Percentiles rank a stretch among this genome's conserved stretches.
phyloP scores from a whole-genome alignment of 2,888 invertebrate species.

The Lasioglossum morio region DNA sequence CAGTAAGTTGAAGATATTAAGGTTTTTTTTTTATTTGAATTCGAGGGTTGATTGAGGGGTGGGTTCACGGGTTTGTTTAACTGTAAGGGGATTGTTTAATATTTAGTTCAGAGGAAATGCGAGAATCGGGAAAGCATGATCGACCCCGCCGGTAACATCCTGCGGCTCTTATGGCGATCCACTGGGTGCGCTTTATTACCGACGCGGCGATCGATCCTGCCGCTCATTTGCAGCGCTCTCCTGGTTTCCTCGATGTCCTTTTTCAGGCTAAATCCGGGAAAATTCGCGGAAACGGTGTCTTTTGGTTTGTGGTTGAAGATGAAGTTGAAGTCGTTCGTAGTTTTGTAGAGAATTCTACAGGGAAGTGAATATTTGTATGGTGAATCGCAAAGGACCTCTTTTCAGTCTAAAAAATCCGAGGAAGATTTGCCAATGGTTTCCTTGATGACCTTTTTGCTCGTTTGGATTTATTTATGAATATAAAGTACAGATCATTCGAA shows the following conservation, averaged over 20 bases:
- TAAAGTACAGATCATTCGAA: background rate
- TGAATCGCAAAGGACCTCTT: background rate
- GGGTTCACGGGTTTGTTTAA: background rate
- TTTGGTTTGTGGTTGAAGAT: background rate
- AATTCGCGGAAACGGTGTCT: background rate
- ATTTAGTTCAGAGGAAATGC: conserved; percentile 3
- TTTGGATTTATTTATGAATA: background rate
- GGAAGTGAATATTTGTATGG: background rate
- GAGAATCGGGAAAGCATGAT: conserved; percentile 38
- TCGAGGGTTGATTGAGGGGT: background rate
- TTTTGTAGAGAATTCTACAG: background rate
- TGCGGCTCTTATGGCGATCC: conserved; percentile 52
- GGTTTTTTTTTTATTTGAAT: background rate
- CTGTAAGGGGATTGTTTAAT: background rate
- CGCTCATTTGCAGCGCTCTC: conserved; percentile 50
- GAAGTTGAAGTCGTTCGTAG: background rate
- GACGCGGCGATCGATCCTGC: conserved; percentile 78
- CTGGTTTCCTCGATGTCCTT: conserved; percentile 15
- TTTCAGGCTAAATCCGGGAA: background rate
- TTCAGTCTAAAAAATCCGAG: background rate
- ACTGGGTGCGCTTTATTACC: conserved; percentile 78
- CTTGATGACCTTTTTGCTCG: background rate
- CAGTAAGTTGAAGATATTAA: background rate
- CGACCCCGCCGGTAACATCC: conserved; percentile 78
- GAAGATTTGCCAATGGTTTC: background rate